Evolutionary conservation across 1,140 invertebrate genomes (phyloP).

Genomic region (Panagrolaimus sp.): DNA sequence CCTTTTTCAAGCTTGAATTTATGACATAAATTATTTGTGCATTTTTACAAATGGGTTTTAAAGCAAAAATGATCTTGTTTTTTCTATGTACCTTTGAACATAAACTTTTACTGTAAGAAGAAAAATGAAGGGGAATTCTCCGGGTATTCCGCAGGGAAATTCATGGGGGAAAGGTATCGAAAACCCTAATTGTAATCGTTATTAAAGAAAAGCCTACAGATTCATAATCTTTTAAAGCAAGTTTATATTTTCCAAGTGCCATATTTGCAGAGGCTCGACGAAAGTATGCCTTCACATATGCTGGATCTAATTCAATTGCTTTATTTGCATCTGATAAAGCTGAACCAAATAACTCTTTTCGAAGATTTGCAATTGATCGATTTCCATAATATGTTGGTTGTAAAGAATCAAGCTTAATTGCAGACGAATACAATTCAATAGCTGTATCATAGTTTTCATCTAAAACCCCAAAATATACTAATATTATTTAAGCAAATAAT

Average conservation of each 20-base stretch:
- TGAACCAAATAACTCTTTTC: constrained; percentile 44
- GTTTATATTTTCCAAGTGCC: constrained; percentile 93
- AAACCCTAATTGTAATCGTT: too few relatives aligned
- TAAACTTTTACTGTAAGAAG: too few relatives aligned
- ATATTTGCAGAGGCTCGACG: constrained; percentile 85
- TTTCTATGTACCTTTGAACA: too few relatives aligned
- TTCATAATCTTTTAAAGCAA: constrained; percentile 92
- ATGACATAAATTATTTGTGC: too few relatives aligned
- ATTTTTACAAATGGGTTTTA: too few relatives aligned
- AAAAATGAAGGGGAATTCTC: too few relatives aligned
- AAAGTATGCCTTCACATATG: constrained; percentile 68
- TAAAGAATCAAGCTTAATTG: constrained; percentile 76
- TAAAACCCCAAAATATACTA: constrained; percentile 63
- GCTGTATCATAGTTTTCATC: constrained; percentile 82
- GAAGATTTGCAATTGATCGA: constrained; percentile 86
- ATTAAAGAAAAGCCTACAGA: constrained; percentile 67
- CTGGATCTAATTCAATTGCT: constrained; percentile 64
- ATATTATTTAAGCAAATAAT: constrained; percentile 24
- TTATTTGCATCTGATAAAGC: constrained; percentile 83
- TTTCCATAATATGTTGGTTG: constrained; percentile 79
- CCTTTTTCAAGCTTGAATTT: too few relatives aligned
- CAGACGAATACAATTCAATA: constrained; percentile 81
- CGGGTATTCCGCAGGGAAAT: too few relatives aligned
- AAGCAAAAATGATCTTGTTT: too few relatives aligned
- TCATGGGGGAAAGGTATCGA: too few relatives aligned